Conservation (phyloP, 2,113 vertebrate genomes). For the Elaphurus davidianus region DNA sequence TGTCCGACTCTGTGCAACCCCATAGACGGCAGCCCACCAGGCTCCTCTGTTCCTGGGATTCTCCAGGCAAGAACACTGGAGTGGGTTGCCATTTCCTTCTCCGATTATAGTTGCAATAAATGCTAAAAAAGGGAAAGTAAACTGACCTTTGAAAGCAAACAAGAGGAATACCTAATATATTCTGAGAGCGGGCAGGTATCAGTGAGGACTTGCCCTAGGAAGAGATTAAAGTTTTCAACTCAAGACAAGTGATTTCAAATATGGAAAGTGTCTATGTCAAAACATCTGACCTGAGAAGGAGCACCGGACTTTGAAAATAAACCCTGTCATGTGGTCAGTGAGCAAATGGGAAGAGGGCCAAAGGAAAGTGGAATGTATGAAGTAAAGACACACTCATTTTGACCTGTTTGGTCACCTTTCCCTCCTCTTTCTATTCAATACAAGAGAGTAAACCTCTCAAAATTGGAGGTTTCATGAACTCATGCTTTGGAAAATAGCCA, state of each 20-base stretch:
- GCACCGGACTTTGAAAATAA: background rate
- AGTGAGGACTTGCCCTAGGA: background rate
- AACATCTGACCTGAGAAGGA: background rate
- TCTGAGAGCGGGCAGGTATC: background rate
- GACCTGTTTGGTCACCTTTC: background rate
- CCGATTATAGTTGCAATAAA: background rate
- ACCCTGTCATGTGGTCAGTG: background rate
- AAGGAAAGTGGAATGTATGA: background rate
- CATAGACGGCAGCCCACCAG: too few species aligned
- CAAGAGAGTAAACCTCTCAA: background rate
- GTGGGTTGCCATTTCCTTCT: too few species aligned
- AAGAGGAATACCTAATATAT: background rate
- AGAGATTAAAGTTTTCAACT: background rate
- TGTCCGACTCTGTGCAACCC: too few species aligned
- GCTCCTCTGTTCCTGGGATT: too few species aligned
- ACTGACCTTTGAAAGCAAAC: background rate
- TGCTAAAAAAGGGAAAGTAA: background rate
- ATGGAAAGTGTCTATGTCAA: background rate
- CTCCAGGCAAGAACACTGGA: too few species aligned
- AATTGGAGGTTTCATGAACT: too few species aligned
- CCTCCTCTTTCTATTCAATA: background rate
- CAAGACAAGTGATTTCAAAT: background rate
- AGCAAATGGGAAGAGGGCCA: background rate
- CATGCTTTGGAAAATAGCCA: background rate
- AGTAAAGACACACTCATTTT: too few species aligned